Base-by-base conservation (phyloP, 2,888 invertebrate species). In the Cosmopolites sordidus region DNA sequence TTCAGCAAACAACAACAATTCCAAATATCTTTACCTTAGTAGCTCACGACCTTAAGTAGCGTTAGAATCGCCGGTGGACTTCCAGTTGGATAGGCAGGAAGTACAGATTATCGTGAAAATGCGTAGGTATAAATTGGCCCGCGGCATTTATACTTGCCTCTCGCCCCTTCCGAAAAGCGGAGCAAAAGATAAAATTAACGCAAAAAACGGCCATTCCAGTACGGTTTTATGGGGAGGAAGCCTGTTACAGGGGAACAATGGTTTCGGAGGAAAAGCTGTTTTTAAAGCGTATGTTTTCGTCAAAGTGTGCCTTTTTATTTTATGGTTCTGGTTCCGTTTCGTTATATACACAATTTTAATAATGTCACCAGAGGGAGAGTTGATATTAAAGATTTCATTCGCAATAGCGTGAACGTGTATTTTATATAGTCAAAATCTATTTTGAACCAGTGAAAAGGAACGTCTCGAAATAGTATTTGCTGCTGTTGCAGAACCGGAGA, bases 61-160 rank as follows among this genome's bases (percentile, higher is more conserved):
- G 33, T 12, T n/a, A 4, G 33, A 3, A 12, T 12, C 12, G n/a
- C 33, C 33, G n/a, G 33, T 38, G 45, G 37, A 45, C 45, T 45
- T 45, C 45, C 45, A 37, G 45, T 38, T 17, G 45, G 37, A 15
- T 16, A 38, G 38, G 22, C 18, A 33, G 45, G 45, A 45, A 45
- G 37, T 45, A 33, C 17, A 45, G 45, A 37, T 45, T 45, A 45
- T 45, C 45, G 17, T 37, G 18, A 17, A 14, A 37, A 18, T 12
- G 45, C 45, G 45, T 16, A 37, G 45, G 38, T 45, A 45, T 45
- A 38, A 45, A 45, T 45, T 38, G 45, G 37, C 45, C 38, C 45
- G 18, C 45, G 37, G 45, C 18, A 33, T 33, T 33, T 33, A 11
- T 33, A 33, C 11, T 11, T n/a, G 5, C 33, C 11, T 12, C 33